These are phyloP conservation scores for Brachionus asplanchnoidis DNA, from an alignment of 1,140 invertebrate genomes.

Conservation along the genomic window DNA sequence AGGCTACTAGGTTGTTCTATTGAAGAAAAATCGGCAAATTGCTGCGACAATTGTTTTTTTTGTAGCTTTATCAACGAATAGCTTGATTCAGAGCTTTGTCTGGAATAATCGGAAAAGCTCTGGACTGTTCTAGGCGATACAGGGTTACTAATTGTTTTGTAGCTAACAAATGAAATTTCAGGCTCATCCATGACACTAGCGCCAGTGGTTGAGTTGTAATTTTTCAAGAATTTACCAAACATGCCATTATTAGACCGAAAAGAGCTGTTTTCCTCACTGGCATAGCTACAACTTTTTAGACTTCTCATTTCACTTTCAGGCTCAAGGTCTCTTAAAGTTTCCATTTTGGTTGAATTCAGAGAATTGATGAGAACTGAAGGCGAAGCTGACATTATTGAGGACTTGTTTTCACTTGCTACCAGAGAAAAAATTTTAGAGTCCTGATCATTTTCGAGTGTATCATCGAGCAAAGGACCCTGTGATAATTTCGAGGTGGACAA, in stretches of 20 bases:
- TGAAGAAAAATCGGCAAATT: conserved; percentile 33
- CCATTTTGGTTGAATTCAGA: background rate
- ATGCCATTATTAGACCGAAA: background rate
- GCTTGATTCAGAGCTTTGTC: background rate
- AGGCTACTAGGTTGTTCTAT: background rate
- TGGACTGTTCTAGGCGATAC: background rate
- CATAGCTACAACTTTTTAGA: background rate
- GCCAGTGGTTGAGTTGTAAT: background rate
- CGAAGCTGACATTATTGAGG: background rate
- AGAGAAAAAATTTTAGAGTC: background rate
- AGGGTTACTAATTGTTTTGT: conserved; percentile 14
- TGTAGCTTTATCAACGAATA: background rate
- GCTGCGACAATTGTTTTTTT: conserved; percentile 17
- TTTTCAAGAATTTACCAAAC: conserved; percentile 35
- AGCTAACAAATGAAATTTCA: conserved; percentile 37
- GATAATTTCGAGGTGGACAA: background rate
- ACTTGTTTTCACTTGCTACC: background rate
- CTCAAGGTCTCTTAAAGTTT: background rate
- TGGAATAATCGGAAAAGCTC: background rate
- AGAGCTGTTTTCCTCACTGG: background rate
- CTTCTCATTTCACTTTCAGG: background rate
- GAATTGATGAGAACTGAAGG: conserved; percentile 1
- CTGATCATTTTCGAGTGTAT: background rate
- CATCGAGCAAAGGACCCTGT: background rate
- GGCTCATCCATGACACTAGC: conserved; percentile 37